These are phyloP conservation scores for Malacosoma neustria DNA, from an alignment of 2,888 invertebrate genomes.

Conservation along the genomic window DNA sequence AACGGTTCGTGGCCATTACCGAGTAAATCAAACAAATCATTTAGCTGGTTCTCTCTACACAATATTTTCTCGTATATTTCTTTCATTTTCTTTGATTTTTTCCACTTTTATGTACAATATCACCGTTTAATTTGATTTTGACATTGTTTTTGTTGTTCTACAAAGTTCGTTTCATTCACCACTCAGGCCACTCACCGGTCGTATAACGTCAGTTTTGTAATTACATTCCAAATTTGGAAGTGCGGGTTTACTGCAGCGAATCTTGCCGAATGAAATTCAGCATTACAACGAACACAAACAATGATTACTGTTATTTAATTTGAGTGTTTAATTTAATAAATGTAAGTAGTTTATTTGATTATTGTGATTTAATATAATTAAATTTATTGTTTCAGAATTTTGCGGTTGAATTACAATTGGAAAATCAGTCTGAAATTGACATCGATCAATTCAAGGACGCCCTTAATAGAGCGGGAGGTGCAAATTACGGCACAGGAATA, in stretches of 20 bases:
- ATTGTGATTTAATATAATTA: slow-evolving; percentile 8
- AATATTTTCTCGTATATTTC: slow-evolving; percentile 55
- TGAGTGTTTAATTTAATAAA: too few species aligned
- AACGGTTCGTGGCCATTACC: slow-evolving; percentile 76
- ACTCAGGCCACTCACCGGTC: not conserved
- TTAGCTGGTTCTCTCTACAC: slow-evolving; percentile 66
- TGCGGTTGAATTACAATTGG: slow-evolving; percentile 83
- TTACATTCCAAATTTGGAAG: not conserved
- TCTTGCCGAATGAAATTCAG: too few species aligned
- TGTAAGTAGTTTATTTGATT: too few species aligned
- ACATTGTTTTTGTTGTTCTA: not conserved
- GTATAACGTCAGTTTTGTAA: not conserved
- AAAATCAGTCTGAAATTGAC: slow-evolving; percentile 80
- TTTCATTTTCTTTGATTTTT: slow-evolving; percentile 51
- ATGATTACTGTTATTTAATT: too few species aligned
- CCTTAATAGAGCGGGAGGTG: slow-evolving; percentile 83
- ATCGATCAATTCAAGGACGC: slow-evolving; percentile 81
- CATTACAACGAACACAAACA: too few species aligned
- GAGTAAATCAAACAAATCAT: slow-evolving; percentile 61
- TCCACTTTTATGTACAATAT: not conserved
- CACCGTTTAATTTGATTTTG: not conserved
- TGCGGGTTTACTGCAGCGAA: slow-evolving; percentile 4
- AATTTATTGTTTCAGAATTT: slow-evolving; percentile 77
- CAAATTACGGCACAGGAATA: slow-evolving; percentile 86
- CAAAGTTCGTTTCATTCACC: not conserved